These are phyloP conservation scores for Manis crassicaudata DNA, from an alignment of 2,797 vertebrate species.

Conservation along the genomic window DNA sequence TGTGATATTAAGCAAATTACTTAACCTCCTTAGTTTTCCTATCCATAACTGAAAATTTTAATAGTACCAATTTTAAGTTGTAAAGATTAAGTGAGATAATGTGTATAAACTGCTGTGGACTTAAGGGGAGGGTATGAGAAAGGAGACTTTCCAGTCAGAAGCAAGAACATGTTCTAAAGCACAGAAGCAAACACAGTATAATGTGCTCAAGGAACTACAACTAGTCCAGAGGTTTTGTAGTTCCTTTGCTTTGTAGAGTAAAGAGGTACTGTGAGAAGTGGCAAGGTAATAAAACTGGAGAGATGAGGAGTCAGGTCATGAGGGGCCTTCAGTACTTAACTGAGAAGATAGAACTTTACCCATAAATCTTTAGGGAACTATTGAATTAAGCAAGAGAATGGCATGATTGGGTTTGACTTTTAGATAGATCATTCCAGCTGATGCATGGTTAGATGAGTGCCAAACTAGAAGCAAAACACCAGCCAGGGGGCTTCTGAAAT, in stretches of 20 bases:
- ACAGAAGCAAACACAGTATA: background rate
- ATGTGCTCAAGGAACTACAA: background rate
- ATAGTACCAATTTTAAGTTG: background rate
- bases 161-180: background rate
- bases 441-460: background rate
- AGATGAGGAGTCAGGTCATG: background rate
- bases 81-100: background rate
- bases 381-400: conserved; percentile 22
- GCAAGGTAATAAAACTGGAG: background rate
- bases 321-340: background rate
- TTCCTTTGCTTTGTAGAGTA: background rate
- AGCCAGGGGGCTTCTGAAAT: background rate
- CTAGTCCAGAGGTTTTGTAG: background rate
- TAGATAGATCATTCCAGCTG: background rate
- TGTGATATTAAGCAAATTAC: background rate
- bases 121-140: background rate
- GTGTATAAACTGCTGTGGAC: background rate
- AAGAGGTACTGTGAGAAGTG: background rate
- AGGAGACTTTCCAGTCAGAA: background rate
- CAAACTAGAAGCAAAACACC: background rate
- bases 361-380: conserved; percentile 2
- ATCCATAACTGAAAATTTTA: conserved; percentile 15
- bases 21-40: conserved; percentile 25
- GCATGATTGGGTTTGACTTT: background rate
- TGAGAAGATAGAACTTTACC: conserved; percentile 10